Evolutionary conservation across 2,113 vertebrate genomes (phyloP), one percentile per base, ranked within the genome.

Genomic region (Meriones unguiculatus): DNA sequence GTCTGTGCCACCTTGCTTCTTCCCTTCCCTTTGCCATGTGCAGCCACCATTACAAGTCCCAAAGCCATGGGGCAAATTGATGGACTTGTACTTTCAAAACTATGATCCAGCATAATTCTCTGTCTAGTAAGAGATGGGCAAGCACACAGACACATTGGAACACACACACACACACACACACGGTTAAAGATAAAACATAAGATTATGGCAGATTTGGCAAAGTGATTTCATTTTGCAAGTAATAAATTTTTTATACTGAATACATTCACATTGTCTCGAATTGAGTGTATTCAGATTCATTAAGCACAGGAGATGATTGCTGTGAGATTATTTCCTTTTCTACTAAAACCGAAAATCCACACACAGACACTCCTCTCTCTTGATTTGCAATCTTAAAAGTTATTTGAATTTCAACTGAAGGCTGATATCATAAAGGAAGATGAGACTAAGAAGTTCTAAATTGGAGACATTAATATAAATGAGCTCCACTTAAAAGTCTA

Each of bases 361-460:
- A 93, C 28, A 88, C 67, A 96, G 69, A 94, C 77, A 81, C 41
- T 78, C 85, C 57, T 91, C 32, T 93, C n/a, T 93, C 54, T 97
- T 95, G 90, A 93, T 91, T 95, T 86, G 65, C 35, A 91, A 77
- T 73, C 69, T 95, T 93, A 87, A 11, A 92, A 95, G 81, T 96
- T 86, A 93, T 92, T 92, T 95, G 89, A 97, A 97, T 95, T 87
- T 92, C 86, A 97, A 82, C 38, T 89, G 54, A 95, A 92, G 96
- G 46, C 50, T 89, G 69, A 57, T 87, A 95, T 92, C 46, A 89
- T 91, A 96, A 92, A 95, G 82, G 93, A 97, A 91, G 93, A 94
- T 70, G 84, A 17, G 14, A 77, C 50, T 52, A 91, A 78, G 62
- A 97, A 95, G 72, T 82, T 91, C 50, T 92, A 72, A 96, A 93